Evolutionary conservation across 2,797 vertebrate genomes (phyloP), one percentile per base, ranked within the genome.

Genomic region (Coregonus sp.): DNA sequence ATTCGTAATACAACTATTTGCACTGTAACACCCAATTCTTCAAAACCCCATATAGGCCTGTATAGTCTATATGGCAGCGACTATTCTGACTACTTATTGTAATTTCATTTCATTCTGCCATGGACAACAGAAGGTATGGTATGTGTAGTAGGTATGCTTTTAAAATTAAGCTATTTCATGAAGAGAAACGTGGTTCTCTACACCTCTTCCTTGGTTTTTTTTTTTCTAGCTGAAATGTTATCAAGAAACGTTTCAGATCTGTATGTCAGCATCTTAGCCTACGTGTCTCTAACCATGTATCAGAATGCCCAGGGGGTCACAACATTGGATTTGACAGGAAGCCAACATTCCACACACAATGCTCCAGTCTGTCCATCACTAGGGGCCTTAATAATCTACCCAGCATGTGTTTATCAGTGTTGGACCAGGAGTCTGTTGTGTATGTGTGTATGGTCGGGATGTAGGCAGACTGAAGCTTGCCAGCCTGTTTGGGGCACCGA

Each of bases 391-490:
- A 93, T 92, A 93, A 92, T 92, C 91, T 90, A 89, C 92, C 86
- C 92, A 92, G 89, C 92, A 90, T 93, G 92, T 93, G 91, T 92
- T 94, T 92, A 93, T 93, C 92, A 92, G 88, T 92, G 92, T 90
- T 92, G 91, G 91, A 92, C 89, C 92, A 93, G 89, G 92, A 91
- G 92, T 75, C 51, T 52, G 89, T 25, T 63, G 59, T 63, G 25
- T 9, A 1, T 35, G 35, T 35, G 35, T 35, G 35, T 47, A 9
- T 47, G 9, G 40, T 47, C 9, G 40, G 40, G 40, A 47, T 47
- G 11, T 47, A 47, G 9, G 40, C 9, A 47, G 40, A 47, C 40
- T 47, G 40, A 47, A 47, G 40, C 40, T 2, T 47, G 40, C 40
- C 40, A 47, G 40, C 40, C 40, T 47, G 9, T 47, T 47, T 47